Evolutionary conservation across 1,140 invertebrate genomes (phyloP).

Genomic region (Arctopsyche grandis): DNA sequence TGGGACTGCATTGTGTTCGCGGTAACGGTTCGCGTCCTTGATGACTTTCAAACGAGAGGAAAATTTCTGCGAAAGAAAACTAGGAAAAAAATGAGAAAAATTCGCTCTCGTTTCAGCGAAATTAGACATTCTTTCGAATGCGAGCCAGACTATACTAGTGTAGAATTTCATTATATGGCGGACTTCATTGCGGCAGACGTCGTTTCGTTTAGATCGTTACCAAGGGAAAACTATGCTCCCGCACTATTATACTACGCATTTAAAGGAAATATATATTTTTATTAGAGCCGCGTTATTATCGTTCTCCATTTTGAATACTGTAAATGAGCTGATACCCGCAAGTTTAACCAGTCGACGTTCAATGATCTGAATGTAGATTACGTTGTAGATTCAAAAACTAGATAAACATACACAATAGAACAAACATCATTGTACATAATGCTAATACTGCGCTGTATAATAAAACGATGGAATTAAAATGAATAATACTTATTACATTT

Average conservation of each 20-base stretch:
- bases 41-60: slow-evolving; percentile 6
- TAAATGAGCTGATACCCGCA: too few relatives aligned
- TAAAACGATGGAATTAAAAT: too few relatives aligned
- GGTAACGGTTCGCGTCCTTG: not conserved
- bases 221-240: not conserved
- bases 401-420: too few relatives aligned
- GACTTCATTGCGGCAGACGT: slow-evolving; percentile 14
- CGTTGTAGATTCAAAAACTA: too few relatives aligned
- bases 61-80: not conserved
- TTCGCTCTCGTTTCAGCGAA: not conserved
- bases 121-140: slow-evolving; percentile 17
- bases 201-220: not conserved
- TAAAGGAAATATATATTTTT: too few relatives aligned
- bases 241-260: not conserved
- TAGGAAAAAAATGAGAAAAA: not conserved
- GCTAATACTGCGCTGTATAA: too few relatives aligned
- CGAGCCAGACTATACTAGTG: not conserved
- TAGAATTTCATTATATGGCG: slow-evolving; percentile 22
- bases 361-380: too few relatives aligned
- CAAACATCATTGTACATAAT: too few relatives aligned
- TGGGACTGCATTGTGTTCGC: slow-evolving; percentile 8
- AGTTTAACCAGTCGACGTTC: too few relatives aligned
- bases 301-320: not conserved
- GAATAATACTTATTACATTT: too few relatives aligned
- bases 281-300: not conserved